Percentiles rank a stretch among this genome's conserved stretches.
phyloP scores from a whole-genome alignment of 2,888 invertebrate genomes.

The Chrysina gloriosa region DNA sequence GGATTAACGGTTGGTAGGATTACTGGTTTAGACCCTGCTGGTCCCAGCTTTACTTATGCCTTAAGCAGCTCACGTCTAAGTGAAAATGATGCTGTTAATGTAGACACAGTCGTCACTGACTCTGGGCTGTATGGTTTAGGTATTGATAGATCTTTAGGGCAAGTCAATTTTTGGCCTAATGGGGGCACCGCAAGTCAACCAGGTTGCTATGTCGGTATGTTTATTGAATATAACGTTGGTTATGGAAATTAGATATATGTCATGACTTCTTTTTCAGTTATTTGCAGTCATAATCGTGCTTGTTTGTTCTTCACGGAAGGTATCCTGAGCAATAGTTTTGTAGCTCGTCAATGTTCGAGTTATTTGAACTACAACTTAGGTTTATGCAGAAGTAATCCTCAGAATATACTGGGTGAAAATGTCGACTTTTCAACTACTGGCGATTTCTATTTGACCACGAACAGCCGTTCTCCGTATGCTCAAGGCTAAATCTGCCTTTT shows the following conservation, averaged over 20 bases:
- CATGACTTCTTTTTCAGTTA: no score
- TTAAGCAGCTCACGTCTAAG: constrained; percentile 22
- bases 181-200: constrained; percentile 35
- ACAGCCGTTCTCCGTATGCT: constrained; percentile 15
- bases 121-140: constrained; percentile 28
- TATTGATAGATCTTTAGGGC: constrained; percentile 28
- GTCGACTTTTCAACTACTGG: constrained; percentile 8
- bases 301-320: constrained; percentile 25
- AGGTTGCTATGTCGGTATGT: constrained; percentile 31
- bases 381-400: constrained; percentile 13
- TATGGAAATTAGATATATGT: neutral
- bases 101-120: constrained; percentile 37
- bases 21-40: constrained; percentile 35
- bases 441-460: constrained; percentile 26
- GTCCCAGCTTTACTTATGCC: constrained; percentile 16
- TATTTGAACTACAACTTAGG: constrained; percentile 9
- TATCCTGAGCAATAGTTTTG: constrained; percentile 22
- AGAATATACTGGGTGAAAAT: constrained; percentile 12
- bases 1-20: constrained; percentile 27
- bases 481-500: constrained; percentile 20
- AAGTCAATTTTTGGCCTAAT: constrained; percentile 39
- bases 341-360: constrained; percentile 17
- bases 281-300: constrained; percentile 35
- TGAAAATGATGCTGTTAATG: constrained; percentile 23
- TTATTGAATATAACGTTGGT: neutral